Conservation (phyloP, 2,113 vertebrate species). For the Cyphomyrus discorhynchus region DNA sequence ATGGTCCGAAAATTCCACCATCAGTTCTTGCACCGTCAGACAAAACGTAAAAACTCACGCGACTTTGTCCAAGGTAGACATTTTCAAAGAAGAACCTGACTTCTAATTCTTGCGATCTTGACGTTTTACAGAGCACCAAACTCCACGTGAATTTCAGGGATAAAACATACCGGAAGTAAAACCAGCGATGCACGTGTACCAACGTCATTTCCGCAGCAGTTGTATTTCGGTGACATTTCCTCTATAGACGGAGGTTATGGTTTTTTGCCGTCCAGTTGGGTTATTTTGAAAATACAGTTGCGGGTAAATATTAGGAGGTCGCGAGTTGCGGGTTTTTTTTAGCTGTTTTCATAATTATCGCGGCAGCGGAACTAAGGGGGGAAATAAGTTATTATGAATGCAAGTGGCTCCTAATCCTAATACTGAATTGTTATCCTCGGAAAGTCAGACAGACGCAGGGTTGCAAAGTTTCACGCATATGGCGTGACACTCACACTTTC, state of each 20-base stretch:
- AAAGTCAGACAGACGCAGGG: too few species aligned
- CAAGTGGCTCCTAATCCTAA: too few species aligned
- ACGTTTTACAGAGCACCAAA: neutral
- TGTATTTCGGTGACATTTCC: neutral
- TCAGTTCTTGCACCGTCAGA: neutral
- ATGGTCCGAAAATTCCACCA: neutral
- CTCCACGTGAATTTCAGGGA: conserved; percentile 38
- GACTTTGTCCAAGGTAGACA: conserved; percentile 46
- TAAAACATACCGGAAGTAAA: conserved; percentile 24
- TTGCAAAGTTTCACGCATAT: too few species aligned
- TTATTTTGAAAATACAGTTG: too few species aligned
- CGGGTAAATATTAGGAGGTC: too few species aligned
- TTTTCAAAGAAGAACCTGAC: conserved; percentile 15
- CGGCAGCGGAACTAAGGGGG: too few species aligned
- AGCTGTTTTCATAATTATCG: too few species aligned
- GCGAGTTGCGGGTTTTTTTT: too few species aligned
- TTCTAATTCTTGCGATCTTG: neutral
- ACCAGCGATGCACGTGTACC: neutral
- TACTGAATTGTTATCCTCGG: too few species aligned
- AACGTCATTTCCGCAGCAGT: neutral
- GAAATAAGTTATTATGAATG: too few species aligned
- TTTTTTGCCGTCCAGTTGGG: too few species aligned
- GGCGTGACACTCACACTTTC: too few species aligned
- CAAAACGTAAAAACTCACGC: conserved; percentile 44
- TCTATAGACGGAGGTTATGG: neutral